Base-by-base conservation (phyloP, 2,888 invertebrate genomes). In the Ornithoptera alexandrae region DNA sequence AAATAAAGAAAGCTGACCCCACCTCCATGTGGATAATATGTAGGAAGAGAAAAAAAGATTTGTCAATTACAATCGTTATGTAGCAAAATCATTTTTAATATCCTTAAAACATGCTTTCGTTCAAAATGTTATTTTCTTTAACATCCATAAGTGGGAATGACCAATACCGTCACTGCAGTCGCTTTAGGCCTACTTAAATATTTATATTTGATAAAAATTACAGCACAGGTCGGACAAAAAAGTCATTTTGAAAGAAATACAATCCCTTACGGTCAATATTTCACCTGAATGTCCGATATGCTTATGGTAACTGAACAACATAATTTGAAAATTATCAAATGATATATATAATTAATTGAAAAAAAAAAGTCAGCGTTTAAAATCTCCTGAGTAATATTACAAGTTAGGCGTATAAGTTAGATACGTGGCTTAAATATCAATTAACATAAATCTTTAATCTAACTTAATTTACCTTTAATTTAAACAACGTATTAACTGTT, bases 391-490 rank as follows among this genome's bases (percentile, higher is more conserved):
- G 59, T n/a, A 68, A 66, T 53, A 50, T 39, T 60, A 20, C 22
- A 17, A 60, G 50, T 60, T 24, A 53, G 22, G 46, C 20, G 56
- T n/a, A 50, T 50, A 46, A 1, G 24, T 17, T 46, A 63, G 53
- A 53, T 22, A 30, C 60, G 53, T 20, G 50, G 59, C 22, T 68
- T 64, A 50, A 24, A 65, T 69, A 50, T 69, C 65, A 61, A 69
- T 83, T 80, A 81, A 76, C 77, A 75, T 80, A 77, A 69, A 65
- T 69, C 66, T 70, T 18, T 66, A 24, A 63, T 66, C 66, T 70
- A 42, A 59, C 8, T 50, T 63, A 70, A 78, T 81, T 77, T 79
- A 81, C 79, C 81, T 76, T 85, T 83, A 81, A 87, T 87, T 83
- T 82, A 79, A 80, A 46, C 46, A 12, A 46, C 46, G 46, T 46